A percentile compares a stretch with the other conserved stretches of the same genome.
Conservation (phyloP, 2,888 invertebrate species). For the Dryocosmus kuriphilus region DNA sequence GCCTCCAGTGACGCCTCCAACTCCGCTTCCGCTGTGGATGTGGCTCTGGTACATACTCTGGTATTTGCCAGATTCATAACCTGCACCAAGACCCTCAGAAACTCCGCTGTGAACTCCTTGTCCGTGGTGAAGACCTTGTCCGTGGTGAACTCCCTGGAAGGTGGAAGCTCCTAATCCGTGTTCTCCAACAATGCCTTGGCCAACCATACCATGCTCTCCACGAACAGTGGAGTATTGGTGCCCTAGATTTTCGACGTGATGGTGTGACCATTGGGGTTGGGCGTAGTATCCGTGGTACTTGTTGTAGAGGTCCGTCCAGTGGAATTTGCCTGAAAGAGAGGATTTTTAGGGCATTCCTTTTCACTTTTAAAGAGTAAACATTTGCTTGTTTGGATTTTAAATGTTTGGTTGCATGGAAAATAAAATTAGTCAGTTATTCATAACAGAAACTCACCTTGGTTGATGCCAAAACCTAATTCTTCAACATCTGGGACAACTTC, state of each 20-base stretch:
- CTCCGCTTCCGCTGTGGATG: slow-evolving; percentile 48
- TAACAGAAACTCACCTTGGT: slow-evolving; percentile 47
- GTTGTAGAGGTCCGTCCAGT: slow-evolving; percentile 67
- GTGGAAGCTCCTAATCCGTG: slow-evolving; percentile 36
- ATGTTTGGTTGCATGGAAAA: too few relatives aligned
- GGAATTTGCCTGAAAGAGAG: slow-evolving; percentile 59
- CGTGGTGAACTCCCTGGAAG: slow-evolving; percentile 47
- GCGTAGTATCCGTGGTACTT: slow-evolving; percentile 41
- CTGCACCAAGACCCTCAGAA: slow-evolving; percentile 39
- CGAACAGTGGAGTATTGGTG: slow-evolving; percentile 43
- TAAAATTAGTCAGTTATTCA: too few relatives aligned
- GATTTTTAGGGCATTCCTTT: too few relatives aligned
- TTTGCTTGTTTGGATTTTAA: too few relatives aligned
- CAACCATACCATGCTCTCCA: slow-evolving; percentile 2
- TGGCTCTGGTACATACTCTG: slow-evolving; percentile 39
- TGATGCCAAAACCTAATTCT: slow-evolving; percentile 23
- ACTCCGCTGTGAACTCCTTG: slow-evolving; percentile 15
- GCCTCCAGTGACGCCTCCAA: neutral
- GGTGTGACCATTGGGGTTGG: slow-evolving; percentile 45
- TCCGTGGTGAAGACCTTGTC: slow-evolving; percentile 1
- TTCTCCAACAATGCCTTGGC: slow-evolving; percentile 44
- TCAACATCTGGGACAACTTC: slow-evolving; percentile 67
- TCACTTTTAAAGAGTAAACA: too few relatives aligned
- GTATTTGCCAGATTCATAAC: slow-evolving; percentile 39
- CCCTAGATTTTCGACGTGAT: slow-evolving; percentile 42